Evolutionary conservation across 2,797 vertebrate genomes (phyloP), one percentile per base, ranked within the genome.

Genomic region (Cossypha caffra): DNA sequence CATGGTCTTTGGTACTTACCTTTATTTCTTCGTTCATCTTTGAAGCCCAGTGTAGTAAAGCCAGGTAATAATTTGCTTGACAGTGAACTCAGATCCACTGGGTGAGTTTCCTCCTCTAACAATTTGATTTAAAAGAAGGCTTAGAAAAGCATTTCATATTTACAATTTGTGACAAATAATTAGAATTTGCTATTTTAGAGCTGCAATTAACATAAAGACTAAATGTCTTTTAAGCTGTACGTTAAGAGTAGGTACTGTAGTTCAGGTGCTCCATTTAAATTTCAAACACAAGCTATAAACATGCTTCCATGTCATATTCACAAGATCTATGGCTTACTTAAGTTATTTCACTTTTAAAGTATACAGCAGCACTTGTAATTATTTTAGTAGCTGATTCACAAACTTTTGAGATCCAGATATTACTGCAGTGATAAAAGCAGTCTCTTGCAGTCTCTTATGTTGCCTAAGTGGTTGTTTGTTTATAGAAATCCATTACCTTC

Each of bases 11-110:
- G 23, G 7, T 16, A 37, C 31, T 91, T 96, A 99, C 99, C 99
- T 98, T 99, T 99, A 96, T 98, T 98, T 96, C 99, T 98, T 58
- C 99, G 98, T 95, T 99, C 99, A 51, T 99, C 99, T 98, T 99
- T 99, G 95, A 99, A 99, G 61, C 99, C 99, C 81, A 99, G 85
- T 0, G 99, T 98, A n/a, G 99, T 99, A 94, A 99, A 98, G 85
- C 99, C 99, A 31, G 99, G 99, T 45, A 99, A 97, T 82, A 99
- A 98, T 88, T 99, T 99, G 96, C 99, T 99, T 54, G 99, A 99
- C 42, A 99, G 95, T 23, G 99, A 99, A 96, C 98, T 99, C 94
- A 99, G 95, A 97, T 99, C 99, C 89, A 99, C 99, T n/a, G 98
- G 98, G 80, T 99, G 98, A 24, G 98, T 99, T 95, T 99, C 99